phyloP scores from a whole-genome alignment of 2,888 invertebrate genomes.

The Poecilus cupreus region DNA sequence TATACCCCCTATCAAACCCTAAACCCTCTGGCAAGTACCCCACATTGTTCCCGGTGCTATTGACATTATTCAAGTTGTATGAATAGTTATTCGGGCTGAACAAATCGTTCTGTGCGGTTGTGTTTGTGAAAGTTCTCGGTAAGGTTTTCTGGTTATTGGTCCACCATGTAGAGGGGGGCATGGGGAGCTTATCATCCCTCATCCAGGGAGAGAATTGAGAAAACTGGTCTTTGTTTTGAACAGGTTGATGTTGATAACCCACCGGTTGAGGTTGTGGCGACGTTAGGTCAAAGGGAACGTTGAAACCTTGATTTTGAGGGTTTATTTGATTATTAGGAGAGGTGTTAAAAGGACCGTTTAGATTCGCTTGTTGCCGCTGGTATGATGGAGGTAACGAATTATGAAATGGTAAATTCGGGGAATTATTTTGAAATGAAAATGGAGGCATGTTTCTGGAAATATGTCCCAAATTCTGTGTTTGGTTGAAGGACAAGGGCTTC shows the following conservation, averaged over 20 bases:
- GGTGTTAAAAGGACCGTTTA: not conserved
- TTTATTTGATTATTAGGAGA: not conserved
- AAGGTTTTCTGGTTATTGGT: constrained; percentile 60
- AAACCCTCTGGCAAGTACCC: constrained; percentile 20
- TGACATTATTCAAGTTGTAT: not conserved
- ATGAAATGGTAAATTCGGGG: not conserved
- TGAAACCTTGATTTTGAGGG: constrained; percentile 9
- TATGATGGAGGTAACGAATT: not conserved
- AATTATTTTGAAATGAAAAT: constrained; percentile 22
- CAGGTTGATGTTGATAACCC: constrained; percentile 42
- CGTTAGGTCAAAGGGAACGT: not conserved
- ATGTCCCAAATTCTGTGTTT: too few species aligned
- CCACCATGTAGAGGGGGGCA: constrained; percentile 64
- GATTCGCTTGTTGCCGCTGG: not conserved
- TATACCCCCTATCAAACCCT: not conserved
- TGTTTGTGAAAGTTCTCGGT: not conserved
- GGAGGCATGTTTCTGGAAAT: not conserved
- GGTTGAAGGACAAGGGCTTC: too few species aligned
- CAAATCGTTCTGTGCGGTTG: constrained; percentile 6
- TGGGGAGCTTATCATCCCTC: constrained; percentile 61
- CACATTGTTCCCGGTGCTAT: not conserved
- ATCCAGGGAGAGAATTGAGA: constrained; percentile 62
- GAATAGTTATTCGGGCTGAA: constrained; percentile 30
- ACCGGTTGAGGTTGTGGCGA: constrained; percentile 14
- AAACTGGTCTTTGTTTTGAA: not conserved